Base-by-base conservation (phyloP, 2,888 invertebrate genomes). In the Volucella zonaria region DNA sequence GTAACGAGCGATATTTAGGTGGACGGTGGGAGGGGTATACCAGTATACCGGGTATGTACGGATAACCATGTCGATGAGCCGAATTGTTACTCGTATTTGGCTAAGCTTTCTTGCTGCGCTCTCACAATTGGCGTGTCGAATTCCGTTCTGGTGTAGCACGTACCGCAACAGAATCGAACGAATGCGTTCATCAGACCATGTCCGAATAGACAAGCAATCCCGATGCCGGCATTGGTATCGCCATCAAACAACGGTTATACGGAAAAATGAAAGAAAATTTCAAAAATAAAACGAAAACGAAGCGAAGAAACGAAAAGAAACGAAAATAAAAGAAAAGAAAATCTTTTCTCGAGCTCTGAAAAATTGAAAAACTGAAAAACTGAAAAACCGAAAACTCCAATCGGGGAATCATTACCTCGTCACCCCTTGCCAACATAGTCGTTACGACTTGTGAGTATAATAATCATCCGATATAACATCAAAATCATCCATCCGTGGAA, bases 81-180 rank as follows among this genome's bases (percentile, higher is more conserved):
- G 64, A 66, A 70, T 76, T 76, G 59, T 82, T 76, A 31, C 31
- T 31, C 6, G 31, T 31, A 62, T 85, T 85, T 73, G 76, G 76
- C 81, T 77, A 76, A 85, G 76, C 81, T 85, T 85, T 81, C 83
- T 79, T 83, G 79, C 82, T 40, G 77, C 61, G 68, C 81, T 85
- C 81, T 81, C 77, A 81, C 81, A 81, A 81, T 85, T 85, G 85
- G 81, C 81, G 85, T 85, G 85, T 81, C 73, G 85, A 64, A 81
- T 85, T 85, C 85, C 85, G 85, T 85, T 85, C 85, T 85, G 85
- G 85, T 81, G 79, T 85, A 77, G 80, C 85, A 85, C 85, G 85
- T 85, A 85, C 76, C 67, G 80, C 85, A 85, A 71, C 58, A 71
- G 66, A 76, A 77, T 73, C 56, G 58, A 82, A 82, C 56, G 82